Percentiles rank a stretch among this genome's conserved stretches.
phyloP scores from a whole-genome alignment of 2,888 invertebrate genomes.

The Caenorhabditis macrosperma region DNA sequence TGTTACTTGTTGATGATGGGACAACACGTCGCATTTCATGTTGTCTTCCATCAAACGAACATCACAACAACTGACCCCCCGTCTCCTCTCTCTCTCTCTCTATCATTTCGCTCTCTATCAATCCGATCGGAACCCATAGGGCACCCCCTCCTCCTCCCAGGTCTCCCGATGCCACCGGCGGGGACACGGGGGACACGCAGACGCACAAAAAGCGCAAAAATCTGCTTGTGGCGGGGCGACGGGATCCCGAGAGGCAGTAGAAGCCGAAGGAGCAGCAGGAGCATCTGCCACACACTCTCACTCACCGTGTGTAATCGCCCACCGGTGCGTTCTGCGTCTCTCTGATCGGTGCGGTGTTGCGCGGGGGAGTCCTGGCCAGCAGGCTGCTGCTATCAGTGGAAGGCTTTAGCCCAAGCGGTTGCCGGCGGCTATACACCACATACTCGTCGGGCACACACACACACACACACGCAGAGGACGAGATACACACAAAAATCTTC shows the following conservation, averaged over 20 bases:
- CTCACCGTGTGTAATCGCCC: slow-evolving; percentile 60
- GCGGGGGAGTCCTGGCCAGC: slow-evolving; percentile 2
- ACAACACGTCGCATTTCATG: neutral
- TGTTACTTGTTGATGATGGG: neutral
- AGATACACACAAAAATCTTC: slow-evolving; percentile 44
- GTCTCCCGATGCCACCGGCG: slow-evolving; percentile 1
- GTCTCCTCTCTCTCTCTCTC: neutral
- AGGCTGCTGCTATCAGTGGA: slow-evolving; percentile 49
- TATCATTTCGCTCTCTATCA: no score
- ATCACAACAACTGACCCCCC: slow-evolving; percentile 14
- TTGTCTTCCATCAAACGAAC: slow-evolving; percentile 27
- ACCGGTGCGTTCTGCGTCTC: slow-evolving; percentile 59
- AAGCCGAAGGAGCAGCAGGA: neutral
- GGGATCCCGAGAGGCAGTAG: slow-evolving; percentile 19
- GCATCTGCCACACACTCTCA: slow-evolving; percentile 50
- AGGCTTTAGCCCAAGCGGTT: slow-evolving; percentile 36
- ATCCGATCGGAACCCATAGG: slow-evolving; percentile 3
- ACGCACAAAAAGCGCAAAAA: slow-evolving; percentile 42
- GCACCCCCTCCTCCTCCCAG: slow-evolving; percentile 4
- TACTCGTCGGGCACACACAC: slow-evolving; percentile 20
- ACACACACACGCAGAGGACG: slow-evolving; percentile 32
- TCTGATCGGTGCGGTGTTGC: slow-evolving; percentile 27
- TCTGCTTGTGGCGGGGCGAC: slow-evolving; percentile 24
- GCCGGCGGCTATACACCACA: slow-evolving; percentile 54
- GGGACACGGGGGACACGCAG: slow-evolving; percentile 38